Base-by-base conservation (phyloP, 2,797 vertebrate species). In the Amphiprion clarkii region DNA sequence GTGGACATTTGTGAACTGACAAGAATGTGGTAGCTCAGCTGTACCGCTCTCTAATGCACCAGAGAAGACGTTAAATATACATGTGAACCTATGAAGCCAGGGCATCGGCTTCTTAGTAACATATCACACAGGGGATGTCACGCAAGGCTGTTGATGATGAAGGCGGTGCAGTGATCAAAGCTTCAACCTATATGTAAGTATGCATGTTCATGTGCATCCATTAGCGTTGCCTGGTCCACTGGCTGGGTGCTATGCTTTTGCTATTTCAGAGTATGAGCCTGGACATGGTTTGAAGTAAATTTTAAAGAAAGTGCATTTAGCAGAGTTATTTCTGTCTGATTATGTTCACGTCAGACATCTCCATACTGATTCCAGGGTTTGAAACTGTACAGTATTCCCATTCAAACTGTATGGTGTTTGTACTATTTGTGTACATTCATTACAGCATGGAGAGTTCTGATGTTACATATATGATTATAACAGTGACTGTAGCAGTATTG, bases 51-150 rank as follows among this genome's bases (percentile, higher is more conserved):
- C 84, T 91, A 90, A 92, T 91, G 87, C 90, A 88, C 78, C 76
- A 17, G 74, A 76, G 85, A 83, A 66, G 46, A 44, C 11, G 71
- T 92, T 88, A 89, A 92, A 93, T 84, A 90, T 90, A 85, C 88
- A 90, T 87, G 88, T 61, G 68, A 79, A 80, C 83, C 78, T 19
- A 57, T 74, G 86, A 75, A 82, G 78, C 86, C 70, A 3, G 88
- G 85, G 64, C 87, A 84, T 44, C 2, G 17, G 72, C 79, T 71
- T 4, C 80, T 79, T 61, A 8, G 67, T 61, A 80, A 74, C 85
- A 60, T 33, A 89, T 86, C 82, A 70, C 82, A 80, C 69, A 5
- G 78, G 74, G 78, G 71, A 76, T 76, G 87, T 82, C 87, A 88
- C 77, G 78, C 87, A 17, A 84, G 54, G 71, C 76, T 59, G 31